These are phyloP conservation scores for Tiliacea aurago DNA, from an alignment of 2,888 invertebrate genomes.

Conservation along the genomic window DNA sequence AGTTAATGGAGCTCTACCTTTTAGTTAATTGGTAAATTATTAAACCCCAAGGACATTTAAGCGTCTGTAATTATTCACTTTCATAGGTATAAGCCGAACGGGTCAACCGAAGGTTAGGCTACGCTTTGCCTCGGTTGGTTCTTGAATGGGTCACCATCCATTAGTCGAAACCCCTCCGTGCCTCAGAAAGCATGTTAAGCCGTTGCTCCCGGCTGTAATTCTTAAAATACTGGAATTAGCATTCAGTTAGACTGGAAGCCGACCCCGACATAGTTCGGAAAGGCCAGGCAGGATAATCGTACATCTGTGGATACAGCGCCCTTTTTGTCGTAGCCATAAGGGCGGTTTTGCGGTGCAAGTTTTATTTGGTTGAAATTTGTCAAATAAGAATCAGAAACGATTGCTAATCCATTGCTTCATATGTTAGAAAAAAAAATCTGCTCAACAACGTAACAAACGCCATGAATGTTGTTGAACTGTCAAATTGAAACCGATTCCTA, in stretches of 20 bases:
- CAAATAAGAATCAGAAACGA: no score
- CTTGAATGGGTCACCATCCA: neutral
- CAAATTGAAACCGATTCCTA: no score
- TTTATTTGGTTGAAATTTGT: no score
- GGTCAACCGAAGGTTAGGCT: neutral
- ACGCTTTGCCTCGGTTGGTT: neutral
- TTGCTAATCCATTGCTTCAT: no score
- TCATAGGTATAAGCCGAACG: neutral
- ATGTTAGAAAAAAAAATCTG: no score
- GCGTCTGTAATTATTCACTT: constrained; percentile 9
- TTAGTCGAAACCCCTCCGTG: neutral
- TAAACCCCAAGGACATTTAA: constrained; percentile 20
- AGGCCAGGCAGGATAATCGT: no score
- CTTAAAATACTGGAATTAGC: neutral
- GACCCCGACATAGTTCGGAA: no score
- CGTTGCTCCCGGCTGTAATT: neutral
- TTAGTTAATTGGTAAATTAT: constrained; percentile 53
- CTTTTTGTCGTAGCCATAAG: neutral
- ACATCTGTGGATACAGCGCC: neutral
- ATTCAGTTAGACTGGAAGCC: no score
- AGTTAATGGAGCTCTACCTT: constrained; percentile 35
- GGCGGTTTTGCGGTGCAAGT: neutral
- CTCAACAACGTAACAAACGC: no score
- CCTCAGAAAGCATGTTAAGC: neutral
- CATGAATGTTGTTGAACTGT: no score